Percentiles rank a stretch among this genome's conserved stretches.
Evolutionary conservation across 2,113 vertebrate species (phyloP).

Genomic region (Panthera uncia): DNA sequence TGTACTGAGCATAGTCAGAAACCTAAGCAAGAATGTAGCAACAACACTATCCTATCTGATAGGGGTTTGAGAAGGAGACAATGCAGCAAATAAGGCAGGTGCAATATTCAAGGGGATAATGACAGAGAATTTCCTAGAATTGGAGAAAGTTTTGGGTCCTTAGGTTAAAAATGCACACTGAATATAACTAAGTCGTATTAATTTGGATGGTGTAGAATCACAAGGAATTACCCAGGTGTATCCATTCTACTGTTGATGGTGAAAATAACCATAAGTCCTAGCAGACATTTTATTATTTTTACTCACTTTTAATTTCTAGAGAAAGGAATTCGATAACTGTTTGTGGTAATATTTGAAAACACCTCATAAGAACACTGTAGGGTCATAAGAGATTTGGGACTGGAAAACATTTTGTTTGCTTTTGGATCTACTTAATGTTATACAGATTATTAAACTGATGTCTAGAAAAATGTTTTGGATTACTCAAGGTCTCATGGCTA

Average conservation of each 20-base stretch:
- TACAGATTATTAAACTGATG: conserved; percentile 8
- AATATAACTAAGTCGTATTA: not conserved
- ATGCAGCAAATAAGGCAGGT: not conserved
- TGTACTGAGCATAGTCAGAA: not conserved
- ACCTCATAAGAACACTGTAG: not conserved
- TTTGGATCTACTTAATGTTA: not conserved
- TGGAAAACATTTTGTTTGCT: conserved; percentile 7
- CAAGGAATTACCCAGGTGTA: not conserved
- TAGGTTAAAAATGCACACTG: not conserved
- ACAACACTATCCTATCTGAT: not conserved
- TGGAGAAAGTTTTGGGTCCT: not conserved
- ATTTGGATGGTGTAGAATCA: not conserved
- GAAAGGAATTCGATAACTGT: not conserved
- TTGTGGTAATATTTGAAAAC: not conserved
- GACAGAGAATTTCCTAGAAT: not conserved
- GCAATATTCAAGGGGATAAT: not conserved
- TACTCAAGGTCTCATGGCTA: not conserved
- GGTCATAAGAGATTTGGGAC: not conserved
- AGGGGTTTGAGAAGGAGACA: not conserved
- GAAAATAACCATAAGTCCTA: conserved; percentile 11
- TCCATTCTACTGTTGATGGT: not conserved
- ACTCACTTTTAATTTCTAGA: conserved; percentile 26
- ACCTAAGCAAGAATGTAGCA: not conserved
- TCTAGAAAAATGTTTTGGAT: not conserved
- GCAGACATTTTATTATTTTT: not conserved